A percentile compares a stretch with the other conserved stretches of the same genome.
These are phyloP conservation scores for Peromyscus nudipes DNA, from an alignment of 2,797 vertebrate genomes.

Conservation along the genomic window DNA sequence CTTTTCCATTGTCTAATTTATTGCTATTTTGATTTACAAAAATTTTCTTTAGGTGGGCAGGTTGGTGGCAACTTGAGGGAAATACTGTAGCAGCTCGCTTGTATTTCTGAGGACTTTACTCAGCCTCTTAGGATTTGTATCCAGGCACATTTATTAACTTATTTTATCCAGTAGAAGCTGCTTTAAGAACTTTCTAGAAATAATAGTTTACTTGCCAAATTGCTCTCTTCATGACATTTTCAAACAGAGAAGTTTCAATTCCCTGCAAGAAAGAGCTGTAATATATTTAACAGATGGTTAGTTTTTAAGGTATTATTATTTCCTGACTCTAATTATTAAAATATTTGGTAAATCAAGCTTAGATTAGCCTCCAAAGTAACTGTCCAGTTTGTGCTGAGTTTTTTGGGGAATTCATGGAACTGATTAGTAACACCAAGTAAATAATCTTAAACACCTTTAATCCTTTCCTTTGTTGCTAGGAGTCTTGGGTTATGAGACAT, in stretches of 20 bases:
- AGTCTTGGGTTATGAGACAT: conserved; percentile 65
- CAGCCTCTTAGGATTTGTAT: neutral
- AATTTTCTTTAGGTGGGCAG: conserved; percentile 41
- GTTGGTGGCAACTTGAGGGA: conserved; percentile 18
- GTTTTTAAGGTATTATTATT: conserved; percentile 64
- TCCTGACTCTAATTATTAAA: conserved; percentile 51
- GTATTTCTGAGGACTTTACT: conserved; percentile 8
- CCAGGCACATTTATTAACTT: conserved; percentile 19
- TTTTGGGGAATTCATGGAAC: conserved; percentile 71
- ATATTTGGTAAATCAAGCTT: conserved; percentile 63
- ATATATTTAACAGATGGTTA: conserved; percentile 50
- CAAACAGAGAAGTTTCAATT: conserved; percentile 56
- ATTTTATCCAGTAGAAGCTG: conserved; percentile 34
- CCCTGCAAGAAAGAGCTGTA: conserved; percentile 31
- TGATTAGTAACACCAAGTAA: conserved; percentile 75
- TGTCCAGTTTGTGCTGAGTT: neutral
- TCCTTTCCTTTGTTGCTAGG: conserved; percentile 77
- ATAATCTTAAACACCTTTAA: conserved; percentile 75
- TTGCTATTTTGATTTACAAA: conserved; percentile 35
- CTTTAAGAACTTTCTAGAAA: conserved; percentile 70
- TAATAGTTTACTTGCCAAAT: conserved; percentile 43
- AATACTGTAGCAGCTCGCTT: neutral
- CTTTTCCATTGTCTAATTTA: conserved; percentile 48
- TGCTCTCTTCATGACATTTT: conserved; percentile 59
- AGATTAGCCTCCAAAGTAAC: conserved; percentile 41